Evolutionary conservation across 2,797 vertebrate genomes (phyloP), one percentile per base, ranked within the genome.

Genomic region (Mastacembelus armatus): DNA sequence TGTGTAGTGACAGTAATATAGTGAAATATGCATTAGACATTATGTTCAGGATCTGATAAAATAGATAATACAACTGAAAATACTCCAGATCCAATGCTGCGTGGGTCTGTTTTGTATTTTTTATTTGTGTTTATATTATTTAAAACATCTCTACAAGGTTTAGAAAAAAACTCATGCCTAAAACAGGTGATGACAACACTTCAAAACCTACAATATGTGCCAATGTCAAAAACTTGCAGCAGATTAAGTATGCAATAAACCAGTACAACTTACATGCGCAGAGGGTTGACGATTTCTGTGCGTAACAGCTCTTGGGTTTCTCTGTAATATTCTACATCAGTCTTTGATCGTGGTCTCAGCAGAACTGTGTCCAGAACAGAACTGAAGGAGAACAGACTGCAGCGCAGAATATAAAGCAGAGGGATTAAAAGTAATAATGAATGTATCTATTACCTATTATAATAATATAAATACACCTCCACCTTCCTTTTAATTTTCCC

Each of bases 341-440:
- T 98, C 86, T 98, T 97, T 84, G 96, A 97, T 84, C 96, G 96
- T 29, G 98, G 98, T 88, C 97, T 95, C 74, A 99, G 93, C 74
- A 99, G 91, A 69, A 99, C 98, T 0, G 97, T 98, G 89, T 99
- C 98, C 92, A 99, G 92, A 47, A 98, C 98, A 24, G 97, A 98
- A 84, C 97, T 99, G 88, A 99, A 99, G 63, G 97, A 96, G 88
- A 99, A 99, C 26, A 99, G 92, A 91, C 98, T 99, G 92, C 55
- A 71, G 26, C 65, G 51, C 52, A 78, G 12, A 78, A 45, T 1
- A 47, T 3, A 69, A 16, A 61, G 22, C n/a, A 5, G 36, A 26
- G 19, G 1, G 3, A 22, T 26, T 29, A 32, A 3, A 7, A 21
- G 35, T 10, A 18, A 42, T 30, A 24, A 36, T 29, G 3, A 33